Evolutionary conservation across 2,888 invertebrate genomes (phyloP).

Genomic region (Diplolepis rosae): DNA sequence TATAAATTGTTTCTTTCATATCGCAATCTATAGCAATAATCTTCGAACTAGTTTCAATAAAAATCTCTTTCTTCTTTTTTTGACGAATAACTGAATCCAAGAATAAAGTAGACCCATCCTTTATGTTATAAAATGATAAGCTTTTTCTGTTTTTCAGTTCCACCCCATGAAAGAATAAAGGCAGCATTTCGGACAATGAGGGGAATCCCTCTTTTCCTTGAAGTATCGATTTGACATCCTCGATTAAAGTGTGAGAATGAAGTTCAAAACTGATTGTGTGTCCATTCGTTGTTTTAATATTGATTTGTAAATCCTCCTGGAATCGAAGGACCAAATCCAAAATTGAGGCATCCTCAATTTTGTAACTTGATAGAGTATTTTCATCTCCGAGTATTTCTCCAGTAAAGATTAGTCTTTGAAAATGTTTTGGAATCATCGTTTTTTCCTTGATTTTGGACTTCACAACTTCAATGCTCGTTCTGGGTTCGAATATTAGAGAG

Average conservation of each 20-base stretch:
- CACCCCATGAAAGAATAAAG: not conserved
- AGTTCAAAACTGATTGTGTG: too few species aligned
- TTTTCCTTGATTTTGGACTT: not conserved
- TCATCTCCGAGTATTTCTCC: not conserved
- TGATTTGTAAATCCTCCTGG: too few species aligned
- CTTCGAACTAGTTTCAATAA: not conserved
- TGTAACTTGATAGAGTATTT: not conserved
- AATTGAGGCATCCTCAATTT: too few species aligned
- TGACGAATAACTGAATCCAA: not conserved
- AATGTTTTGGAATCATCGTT: not conserved
- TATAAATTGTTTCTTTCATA: too few species aligned
- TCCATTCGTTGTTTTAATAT: too few species aligned
- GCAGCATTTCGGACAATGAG: not conserved
- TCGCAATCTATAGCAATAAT: not conserved
- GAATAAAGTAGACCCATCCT: not conserved
- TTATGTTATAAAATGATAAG: not conserved
- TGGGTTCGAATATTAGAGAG: not conserved
- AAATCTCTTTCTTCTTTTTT: not conserved
- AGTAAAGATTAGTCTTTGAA: not conserved
- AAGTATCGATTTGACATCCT: not conserved
- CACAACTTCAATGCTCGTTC: not conserved
- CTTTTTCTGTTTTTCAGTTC: not conserved
- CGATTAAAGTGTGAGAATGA: too few species aligned
- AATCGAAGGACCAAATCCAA: too few species aligned
- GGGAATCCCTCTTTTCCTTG: not conserved